A percentile compares a stretch with the other conserved stretches of the same genome.
These are phyloP conservation scores for Helicoverpa assulta DNA, from an alignment of 2,888 invertebrate species.

Conservation along the genomic window DNA sequence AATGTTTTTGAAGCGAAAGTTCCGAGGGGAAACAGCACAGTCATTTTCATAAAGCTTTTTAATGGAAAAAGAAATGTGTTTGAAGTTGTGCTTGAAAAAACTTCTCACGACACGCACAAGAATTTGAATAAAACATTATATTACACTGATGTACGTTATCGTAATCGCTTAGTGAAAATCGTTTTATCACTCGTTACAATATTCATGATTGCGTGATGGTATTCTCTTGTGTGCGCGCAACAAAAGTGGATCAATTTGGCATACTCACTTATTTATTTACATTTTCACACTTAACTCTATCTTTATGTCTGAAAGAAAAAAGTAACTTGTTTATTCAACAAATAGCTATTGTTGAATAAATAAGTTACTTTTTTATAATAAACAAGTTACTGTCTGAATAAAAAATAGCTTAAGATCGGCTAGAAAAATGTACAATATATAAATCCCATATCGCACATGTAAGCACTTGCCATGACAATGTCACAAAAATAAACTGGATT, in stretches of 20 bases:
- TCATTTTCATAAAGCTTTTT: constrained; percentile 2
- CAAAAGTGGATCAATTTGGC: constrained; percentile 28
- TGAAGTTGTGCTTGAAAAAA: not conserved
- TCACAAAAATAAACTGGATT: not conserved
- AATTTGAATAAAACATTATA: constrained; percentile 2
- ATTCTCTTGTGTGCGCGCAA: constrained; percentile 17
- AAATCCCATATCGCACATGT: not conserved
- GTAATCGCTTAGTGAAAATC: constrained; percentile 2
- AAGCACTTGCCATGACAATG: not conserved
- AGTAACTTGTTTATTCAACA: not conserved
- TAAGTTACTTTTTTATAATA: no score
- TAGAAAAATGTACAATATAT: no score
- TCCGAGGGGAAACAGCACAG: not conserved
- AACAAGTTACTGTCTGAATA: not conserved
- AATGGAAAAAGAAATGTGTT: not conserved
- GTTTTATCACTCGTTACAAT: constrained; percentile 28
- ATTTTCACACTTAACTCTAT: not conserved
- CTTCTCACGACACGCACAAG: not conserved
- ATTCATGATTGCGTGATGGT: constrained; percentile 13
- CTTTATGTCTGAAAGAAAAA: not conserved
- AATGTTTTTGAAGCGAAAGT: not conserved
- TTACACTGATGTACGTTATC: not conserved
- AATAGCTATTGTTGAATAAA: no score
- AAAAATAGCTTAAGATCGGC: not conserved
- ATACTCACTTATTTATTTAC: not conserved